Percentiles rank a stretch among this genome's conserved stretches.
These are phyloP conservation scores for Hermatobates lingyangjiaoensis DNA, from an alignment of 1,140 invertebrate species.

Conservation along the genomic window DNA sequence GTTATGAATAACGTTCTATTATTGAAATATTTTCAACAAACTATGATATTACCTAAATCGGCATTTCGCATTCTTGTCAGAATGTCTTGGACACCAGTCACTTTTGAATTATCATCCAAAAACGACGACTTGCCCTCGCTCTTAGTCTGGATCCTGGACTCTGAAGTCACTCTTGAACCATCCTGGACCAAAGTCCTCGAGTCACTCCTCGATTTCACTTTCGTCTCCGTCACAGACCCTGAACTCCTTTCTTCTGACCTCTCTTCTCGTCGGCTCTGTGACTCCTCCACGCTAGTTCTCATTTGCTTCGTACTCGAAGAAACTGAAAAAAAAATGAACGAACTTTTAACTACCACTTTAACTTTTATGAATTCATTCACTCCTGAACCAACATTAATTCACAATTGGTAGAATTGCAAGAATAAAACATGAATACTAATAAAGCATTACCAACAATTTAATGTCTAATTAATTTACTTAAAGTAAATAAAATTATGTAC, in stretches of 20 bases:
- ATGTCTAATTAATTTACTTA: too few species aligned
- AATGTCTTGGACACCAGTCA: constrained; percentile 49
- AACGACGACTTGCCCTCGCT: constrained; percentile 24
- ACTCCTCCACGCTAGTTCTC: constrained; percentile 2
- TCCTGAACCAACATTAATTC: too few species aligned
- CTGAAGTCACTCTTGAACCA: not conserved
- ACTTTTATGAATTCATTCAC: too few species aligned
- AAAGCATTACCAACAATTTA: too few species aligned
- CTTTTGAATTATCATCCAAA: constrained; percentile 42
- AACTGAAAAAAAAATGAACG: constrained; percentile 10
- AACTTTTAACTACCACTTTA: too few species aligned
- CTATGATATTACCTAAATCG: constrained; percentile 46
- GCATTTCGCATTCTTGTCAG: constrained; percentile 51
- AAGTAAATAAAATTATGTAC: too few species aligned
- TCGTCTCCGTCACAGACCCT: not conserved
- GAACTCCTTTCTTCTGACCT: not conserved
- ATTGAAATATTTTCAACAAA: too few species aligned
- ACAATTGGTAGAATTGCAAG: too few species aligned
- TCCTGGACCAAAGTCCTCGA: not conserved
- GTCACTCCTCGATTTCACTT: not conserved
- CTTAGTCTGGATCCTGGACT: not conserved
- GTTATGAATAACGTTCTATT: too few species aligned
- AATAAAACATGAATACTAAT: too few species aligned
- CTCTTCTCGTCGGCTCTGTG: not conserved
- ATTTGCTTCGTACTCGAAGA: constrained; percentile 17